Percentiles rank a stretch among this genome's conserved stretches.
phyloP scores from a whole-genome alignment of 2,113 vertebrate genomes.

The Heliornis fulica region DNA sequence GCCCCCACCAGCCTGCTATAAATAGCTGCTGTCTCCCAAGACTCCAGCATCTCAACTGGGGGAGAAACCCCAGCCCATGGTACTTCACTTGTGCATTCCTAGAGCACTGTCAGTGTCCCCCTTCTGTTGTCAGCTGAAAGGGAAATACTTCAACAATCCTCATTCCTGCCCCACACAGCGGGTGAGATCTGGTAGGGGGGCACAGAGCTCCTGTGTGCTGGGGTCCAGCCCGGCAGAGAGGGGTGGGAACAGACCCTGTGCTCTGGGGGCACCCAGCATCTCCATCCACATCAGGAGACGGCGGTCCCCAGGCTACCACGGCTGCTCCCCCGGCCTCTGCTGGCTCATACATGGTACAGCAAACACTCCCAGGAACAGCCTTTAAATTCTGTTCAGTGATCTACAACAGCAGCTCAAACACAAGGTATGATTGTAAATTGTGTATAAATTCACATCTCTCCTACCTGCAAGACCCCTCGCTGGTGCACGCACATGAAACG shows the following conservation, averaged over 20 bases:
- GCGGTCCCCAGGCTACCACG: background rate
- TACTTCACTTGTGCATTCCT: background rate
- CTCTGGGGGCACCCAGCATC: background rate
- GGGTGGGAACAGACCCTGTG: background rate
- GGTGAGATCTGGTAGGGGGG: accelerated
- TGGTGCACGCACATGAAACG: background rate
- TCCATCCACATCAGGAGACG: background rate
- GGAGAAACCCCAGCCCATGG: background rate
- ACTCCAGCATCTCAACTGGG: background rate
- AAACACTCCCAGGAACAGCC: background rate
- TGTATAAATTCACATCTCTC: background rate
- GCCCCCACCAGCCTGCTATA: background rate
- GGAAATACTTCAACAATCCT: background rate
- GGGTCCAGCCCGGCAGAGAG: background rate
- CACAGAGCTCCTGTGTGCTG: background rate
- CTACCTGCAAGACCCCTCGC: background rate
- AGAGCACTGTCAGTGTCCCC: background rate
- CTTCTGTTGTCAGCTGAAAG: background rate
- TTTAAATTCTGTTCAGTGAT: background rate
- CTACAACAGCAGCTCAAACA: accelerated
- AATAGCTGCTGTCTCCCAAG: background rate
- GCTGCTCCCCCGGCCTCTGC: background rate
- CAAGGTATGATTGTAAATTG: background rate
- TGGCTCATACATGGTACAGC: accelerated
- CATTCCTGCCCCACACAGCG: background rate